Evolutionary conservation across 2,113 vertebrate species (phyloP).

Genomic region (Apeltes quadracus): DNA sequence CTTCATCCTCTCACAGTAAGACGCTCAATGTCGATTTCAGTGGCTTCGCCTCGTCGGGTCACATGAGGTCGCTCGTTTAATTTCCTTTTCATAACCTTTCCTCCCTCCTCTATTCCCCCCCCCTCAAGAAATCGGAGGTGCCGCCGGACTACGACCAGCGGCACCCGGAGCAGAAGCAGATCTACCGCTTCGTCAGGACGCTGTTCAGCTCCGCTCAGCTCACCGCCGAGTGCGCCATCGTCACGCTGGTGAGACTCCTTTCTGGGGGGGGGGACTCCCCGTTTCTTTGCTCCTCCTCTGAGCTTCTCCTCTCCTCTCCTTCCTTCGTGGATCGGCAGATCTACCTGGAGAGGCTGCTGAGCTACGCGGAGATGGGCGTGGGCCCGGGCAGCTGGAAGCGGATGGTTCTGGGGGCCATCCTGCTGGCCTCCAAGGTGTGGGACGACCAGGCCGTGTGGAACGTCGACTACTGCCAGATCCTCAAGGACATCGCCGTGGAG

Average conservation of each 20-base stretch:
- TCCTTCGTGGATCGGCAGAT: constrained; percentile 77
- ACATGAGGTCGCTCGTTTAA: background rate
- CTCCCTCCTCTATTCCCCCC: constrained; percentile 15
- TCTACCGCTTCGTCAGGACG: constrained; percentile 95
- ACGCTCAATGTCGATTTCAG: background rate
- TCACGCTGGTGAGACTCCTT: constrained; percentile 88
- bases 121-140: constrained; percentile 81
- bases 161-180: constrained; percentile 96
- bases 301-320: too few species aligned
- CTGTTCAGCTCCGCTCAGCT: constrained; percentile 97
- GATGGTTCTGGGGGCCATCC: constrained; percentile 93
- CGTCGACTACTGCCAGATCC: constrained; percentile 98
- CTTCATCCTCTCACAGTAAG: constrained; percentile 95
- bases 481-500: constrained; percentile 96
- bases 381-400: constrained; percentile 96
- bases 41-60: background rate
- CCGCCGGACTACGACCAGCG: constrained; percentile 91
- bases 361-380: constrained; percentile 96
- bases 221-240: constrained; percentile 97
- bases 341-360: constrained; percentile 95
- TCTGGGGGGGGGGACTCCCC: too few species aligned
- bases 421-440: constrained; percentile 98
- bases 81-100: too few species aligned
- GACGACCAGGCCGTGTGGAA: constrained; percentile 99
- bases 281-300: background rate